Evolutionary conservation across 2,797 vertebrate genomes (phyloP).

Genomic region (Spheniscus humboldti): DNA sequence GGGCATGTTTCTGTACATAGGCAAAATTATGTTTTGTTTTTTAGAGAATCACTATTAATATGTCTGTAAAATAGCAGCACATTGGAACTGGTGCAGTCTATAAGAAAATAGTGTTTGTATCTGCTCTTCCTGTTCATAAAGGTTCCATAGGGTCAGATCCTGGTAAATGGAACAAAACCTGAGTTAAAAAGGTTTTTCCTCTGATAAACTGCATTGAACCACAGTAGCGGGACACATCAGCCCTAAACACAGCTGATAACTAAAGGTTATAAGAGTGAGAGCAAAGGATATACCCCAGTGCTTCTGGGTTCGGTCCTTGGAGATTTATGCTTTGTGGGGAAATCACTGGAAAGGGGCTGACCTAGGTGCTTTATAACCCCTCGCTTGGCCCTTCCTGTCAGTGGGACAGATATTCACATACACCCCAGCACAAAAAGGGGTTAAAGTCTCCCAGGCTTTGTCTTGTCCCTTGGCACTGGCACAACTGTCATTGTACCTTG

Average conservation of each 20-base stretch:
- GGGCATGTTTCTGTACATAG: neutral
- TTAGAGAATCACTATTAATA: neutral
- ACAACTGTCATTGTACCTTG: neutral
- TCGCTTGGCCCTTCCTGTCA: neutral
- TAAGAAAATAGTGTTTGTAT: slow-evolving; percentile 24
- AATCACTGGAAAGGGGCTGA: neutral
- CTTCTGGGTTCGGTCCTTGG: neutral
- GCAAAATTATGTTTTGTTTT: neutral
- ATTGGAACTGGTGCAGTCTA: neutral
- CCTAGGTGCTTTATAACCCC: neutral
- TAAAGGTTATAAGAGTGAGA: neutral
- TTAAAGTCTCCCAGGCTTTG: neutral
- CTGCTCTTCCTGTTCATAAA: slow-evolving; percentile 25
- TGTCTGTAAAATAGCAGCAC: neutral
- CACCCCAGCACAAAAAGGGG: neutral
- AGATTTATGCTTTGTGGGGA: neutral
- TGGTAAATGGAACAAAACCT: slow-evolving; percentile 29
- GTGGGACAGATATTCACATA: neutral
- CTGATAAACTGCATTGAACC: neutral
- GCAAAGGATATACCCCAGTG: neutral
- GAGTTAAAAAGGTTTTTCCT: neutral
- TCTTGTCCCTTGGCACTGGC: neutral
- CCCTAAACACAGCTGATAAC: neutral
- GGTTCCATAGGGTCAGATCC: neutral
- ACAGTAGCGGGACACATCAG: neutral